Conservation (phyloP, 1,140 invertebrate genomes). For the Galendromus occidentalis region DNA sequence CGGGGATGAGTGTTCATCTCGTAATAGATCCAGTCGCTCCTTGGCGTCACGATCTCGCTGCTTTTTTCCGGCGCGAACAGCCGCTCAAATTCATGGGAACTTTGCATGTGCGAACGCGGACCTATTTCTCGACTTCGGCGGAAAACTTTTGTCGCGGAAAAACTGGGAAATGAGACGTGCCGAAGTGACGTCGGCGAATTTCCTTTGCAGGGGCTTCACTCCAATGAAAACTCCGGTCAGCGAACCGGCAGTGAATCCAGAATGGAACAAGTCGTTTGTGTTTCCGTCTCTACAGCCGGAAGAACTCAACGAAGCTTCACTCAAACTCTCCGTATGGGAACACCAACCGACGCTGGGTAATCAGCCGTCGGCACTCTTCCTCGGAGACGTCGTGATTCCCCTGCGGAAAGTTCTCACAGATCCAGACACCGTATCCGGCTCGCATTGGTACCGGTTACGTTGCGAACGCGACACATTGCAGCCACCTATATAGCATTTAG, state of each 20-base stretch:
- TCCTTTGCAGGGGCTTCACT: neutral
- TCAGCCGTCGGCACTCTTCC: neutral
- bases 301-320: neutral
- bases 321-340: conserved; percentile 7
- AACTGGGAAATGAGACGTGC: too few relatives aligned
- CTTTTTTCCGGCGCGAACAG: too few relatives aligned
- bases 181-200: too few relatives aligned
- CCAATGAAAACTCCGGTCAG: conserved; percentile 6
- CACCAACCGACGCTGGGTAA: conserved; percentile 4
- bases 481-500: conserved; percentile 10
- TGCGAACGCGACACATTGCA: neutral
- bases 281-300: neutral
- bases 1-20: too few relatives aligned
- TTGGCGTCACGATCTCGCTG: too few relatives aligned
- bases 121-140: too few relatives aligned
- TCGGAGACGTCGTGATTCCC: conserved; percentile 2
- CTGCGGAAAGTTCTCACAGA: neutral
- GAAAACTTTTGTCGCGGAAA: too few relatives aligned
- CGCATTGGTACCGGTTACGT: conserved; percentile 6
- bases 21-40: too few relatives aligned
- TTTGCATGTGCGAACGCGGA: too few relatives aligned
- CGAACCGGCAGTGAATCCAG: conserved; percentile 3
- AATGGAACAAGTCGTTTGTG: conserved; percentile 10
- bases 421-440: neutral
- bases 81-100: too few relatives aligned